Conservation (phyloP, 2,888 invertebrate species). For the Agapetus fuscipes region DNA sequence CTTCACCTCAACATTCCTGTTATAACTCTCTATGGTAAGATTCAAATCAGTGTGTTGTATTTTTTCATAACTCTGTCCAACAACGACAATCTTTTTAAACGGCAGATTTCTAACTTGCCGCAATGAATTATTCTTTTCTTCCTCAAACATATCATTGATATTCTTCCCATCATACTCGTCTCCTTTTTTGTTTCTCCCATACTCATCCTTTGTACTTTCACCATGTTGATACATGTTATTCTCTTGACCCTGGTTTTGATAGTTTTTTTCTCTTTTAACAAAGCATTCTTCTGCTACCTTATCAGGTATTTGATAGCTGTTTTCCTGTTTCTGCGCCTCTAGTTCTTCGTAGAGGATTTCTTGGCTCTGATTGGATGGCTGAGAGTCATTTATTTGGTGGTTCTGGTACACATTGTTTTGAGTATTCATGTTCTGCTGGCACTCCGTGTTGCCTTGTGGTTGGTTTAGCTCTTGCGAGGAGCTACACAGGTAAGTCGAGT, state of each 20-base stretch:
- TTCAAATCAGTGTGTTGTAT: slow-evolving; percentile 1
- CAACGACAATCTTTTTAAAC: slow-evolving; percentile 15
- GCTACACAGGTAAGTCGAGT: slow-evolving; percentile 39
- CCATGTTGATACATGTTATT: no score
- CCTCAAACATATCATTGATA: no score
- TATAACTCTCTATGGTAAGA: no score
- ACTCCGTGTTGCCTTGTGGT: slow-evolving; percentile 1
- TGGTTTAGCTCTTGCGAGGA: slow-evolving; percentile 8
- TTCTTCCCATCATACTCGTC: no score
- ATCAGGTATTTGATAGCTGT: no score
- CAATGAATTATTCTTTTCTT: slow-evolving; percentile 2
- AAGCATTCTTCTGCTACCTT: slow-evolving; percentile 6
- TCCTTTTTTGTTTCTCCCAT: no score
- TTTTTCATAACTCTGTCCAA: slow-evolving; percentile 9
- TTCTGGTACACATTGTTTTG: slow-evolving; percentile 3
- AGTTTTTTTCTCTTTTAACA: slow-evolving; percentile 10
- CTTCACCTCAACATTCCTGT: no score
- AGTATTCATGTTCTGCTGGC: background rate
- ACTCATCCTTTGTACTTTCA: no score
- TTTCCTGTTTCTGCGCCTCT: slow-evolving; percentile 1
- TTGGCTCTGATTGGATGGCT: no score
- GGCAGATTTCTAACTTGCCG: slow-evolving; percentile 12
- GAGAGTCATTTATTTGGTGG: background rate
- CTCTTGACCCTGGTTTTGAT: no score
- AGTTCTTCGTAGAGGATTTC: slow-evolving; percentile 2